Conservation (phyloP, 2,888 invertebrate species). For the Allacma fusca region DNA sequence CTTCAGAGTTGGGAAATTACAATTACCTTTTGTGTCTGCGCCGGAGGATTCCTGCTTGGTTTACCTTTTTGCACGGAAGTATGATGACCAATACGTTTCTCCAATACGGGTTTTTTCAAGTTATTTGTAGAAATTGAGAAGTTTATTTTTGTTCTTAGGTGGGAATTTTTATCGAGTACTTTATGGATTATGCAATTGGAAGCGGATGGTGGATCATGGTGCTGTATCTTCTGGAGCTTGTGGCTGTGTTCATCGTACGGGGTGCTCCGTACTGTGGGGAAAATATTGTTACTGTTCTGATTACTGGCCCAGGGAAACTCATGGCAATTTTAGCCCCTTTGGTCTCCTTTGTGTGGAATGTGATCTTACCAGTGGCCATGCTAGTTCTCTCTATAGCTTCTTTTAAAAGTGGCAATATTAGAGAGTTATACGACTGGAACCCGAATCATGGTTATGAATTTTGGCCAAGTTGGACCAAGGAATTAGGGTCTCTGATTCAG, state of each 20-base stretch:
- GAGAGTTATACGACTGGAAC: conserved; percentile 74
- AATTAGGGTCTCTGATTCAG: conserved; percentile 79
- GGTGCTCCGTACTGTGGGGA: conserved; percentile 87
- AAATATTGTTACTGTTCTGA: conserved; percentile 72
- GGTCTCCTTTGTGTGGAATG: conserved; percentile 86
- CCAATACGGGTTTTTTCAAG: background rate
- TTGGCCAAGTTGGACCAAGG: conserved; percentile 82
- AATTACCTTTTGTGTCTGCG: conserved; percentile 83
- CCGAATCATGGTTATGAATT: conserved; percentile 72
- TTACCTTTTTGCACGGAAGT: conserved; percentile 87
- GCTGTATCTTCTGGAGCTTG: conserved; percentile 77
- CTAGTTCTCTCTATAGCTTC: conserved; percentile 77
- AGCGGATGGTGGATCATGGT: conserved; percentile 88
- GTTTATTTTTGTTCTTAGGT: conserved; percentile 67
- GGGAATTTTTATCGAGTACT: conserved; percentile 83
- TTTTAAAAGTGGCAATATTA: conserved; percentile 75
- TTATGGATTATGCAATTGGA: conserved; percentile 82
- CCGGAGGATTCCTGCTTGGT: conserved; percentile 82
- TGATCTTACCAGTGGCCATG: conserved; percentile 81
- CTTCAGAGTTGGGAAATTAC: conserved; percentile 82
- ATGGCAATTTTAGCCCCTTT: conserved; percentile 69
- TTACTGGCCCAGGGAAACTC: conserved; percentile 65
- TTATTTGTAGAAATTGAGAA: conserved; percentile 30
- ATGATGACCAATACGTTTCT: conserved; percentile 42
- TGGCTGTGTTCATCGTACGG: conserved; percentile 85